A percentile compares a stretch with the other conserved stretches of the same genome.
These are phyloP conservation scores for Naja naja DNA, from an alignment of 2,113 vertebrate genomes.

Conservation along the genomic window DNA sequence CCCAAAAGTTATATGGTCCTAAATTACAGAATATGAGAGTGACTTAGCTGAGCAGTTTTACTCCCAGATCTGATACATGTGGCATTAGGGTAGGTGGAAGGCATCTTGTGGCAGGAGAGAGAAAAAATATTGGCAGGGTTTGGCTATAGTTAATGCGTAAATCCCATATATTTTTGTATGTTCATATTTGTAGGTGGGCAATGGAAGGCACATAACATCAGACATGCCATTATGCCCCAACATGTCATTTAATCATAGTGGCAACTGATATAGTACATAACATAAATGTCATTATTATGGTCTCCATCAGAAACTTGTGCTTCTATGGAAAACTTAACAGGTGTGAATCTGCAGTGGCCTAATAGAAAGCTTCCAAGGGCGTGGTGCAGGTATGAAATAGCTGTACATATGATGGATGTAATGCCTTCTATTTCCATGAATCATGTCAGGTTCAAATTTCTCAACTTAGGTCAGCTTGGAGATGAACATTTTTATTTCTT, in stretches of 20 bases:
- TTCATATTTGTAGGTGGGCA: too few relatives aligned
- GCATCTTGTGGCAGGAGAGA: too few relatives aligned
- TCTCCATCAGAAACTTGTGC: neutral
- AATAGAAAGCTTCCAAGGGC: neutral
- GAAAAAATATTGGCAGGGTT: neutral
- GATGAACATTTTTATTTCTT: neutral
- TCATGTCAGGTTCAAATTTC: neutral
- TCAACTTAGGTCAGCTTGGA: neutral
- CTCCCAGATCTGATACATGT: neutral
- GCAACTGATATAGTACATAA: neutral
- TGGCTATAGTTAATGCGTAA: neutral
- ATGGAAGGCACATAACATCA: neutral
- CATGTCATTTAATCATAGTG: neutral
- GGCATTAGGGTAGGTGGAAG: neutral
- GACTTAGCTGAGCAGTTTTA: neutral
- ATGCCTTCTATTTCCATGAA: neutral
- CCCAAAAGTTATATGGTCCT: too few relatives aligned
- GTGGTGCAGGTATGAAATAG: neutral
- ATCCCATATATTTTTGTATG: too few relatives aligned
- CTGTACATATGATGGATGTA: neutral
- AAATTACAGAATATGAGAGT: neutral
- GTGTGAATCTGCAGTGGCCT: neutral
- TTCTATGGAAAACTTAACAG: neutral
- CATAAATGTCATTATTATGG: neutral
- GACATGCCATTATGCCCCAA: neutral